These are phyloP conservation scores for Eolophus roseicapilla DNA, from an alignment of 2,113 vertebrate species.

Conservation along the genomic window DNA sequence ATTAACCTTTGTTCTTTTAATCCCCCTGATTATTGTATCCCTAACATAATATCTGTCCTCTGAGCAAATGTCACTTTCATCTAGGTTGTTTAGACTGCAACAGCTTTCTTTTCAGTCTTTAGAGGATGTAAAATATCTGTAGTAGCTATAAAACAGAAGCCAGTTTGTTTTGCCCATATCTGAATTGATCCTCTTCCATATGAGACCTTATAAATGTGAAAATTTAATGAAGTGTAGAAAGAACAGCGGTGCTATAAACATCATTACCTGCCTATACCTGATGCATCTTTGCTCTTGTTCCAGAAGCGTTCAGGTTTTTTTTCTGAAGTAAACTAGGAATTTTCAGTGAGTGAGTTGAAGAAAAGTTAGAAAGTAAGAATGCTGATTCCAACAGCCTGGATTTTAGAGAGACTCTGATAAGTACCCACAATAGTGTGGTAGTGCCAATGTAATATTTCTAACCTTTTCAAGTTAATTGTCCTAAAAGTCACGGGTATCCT, in stretches of 20 bases:
- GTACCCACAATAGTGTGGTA: neutral
- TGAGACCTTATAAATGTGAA: neutral
- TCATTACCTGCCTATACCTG: neutral
- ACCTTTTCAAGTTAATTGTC: conserved; percentile 5
- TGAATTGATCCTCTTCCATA: neutral
- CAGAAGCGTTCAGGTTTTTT: neutral
- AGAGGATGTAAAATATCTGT: neutral
- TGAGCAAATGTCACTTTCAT: conserved; percentile 40
- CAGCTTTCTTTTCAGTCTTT: neutral
- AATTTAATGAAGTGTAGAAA: neutral
- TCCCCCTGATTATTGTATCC: neutral
- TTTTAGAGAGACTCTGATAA: neutral
- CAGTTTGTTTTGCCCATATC: neutral
- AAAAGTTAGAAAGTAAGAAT: neutral
- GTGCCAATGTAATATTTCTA: conserved; percentile 13
- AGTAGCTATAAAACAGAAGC: neutral
- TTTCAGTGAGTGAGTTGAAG: neutral
- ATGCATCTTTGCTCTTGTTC: neutral
- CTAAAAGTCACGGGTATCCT: neutral
- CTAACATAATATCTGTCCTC: conserved; percentile 4
- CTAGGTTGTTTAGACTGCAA: neutral
- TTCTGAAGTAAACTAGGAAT: neutral
- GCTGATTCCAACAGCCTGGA: neutral
- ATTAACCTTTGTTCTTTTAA: neutral
- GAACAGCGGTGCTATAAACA: neutral